phyloP scores from a whole-genome alignment of 2,113 vertebrate species.

The Etheostoma cragini region DNA sequence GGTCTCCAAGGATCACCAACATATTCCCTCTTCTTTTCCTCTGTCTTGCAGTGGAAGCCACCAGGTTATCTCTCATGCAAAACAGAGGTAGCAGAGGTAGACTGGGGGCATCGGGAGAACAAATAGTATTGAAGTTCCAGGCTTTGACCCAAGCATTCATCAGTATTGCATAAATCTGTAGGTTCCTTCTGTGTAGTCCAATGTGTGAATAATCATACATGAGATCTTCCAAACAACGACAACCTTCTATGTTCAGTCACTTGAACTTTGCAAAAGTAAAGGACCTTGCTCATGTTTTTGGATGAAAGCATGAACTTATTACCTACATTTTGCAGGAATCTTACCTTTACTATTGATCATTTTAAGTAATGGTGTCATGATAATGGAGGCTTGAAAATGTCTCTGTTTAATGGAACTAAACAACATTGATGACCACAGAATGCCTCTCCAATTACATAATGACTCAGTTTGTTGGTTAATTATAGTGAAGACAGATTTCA shows the following conservation, averaged over 20 bases:
- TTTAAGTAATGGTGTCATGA: not conserved
- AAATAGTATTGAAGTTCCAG: slow-evolving; percentile 3
- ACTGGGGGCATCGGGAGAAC: not conserved
- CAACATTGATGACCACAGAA: not conserved
- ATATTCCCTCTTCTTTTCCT: slow-evolving; percentile 52
- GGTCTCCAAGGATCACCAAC: not conserved
- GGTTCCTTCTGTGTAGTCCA: not conserved
- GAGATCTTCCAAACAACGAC: not conserved
- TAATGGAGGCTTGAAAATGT: not conserved
- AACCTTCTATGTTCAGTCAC: not conserved
- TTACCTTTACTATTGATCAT: too few species aligned
- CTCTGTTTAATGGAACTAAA: not conserved
- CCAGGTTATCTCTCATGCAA: slow-evolving; percentile 25
- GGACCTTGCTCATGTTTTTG: not conserved
- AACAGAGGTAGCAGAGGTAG: slow-evolving; percentile 5
- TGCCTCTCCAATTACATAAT: too few species aligned
- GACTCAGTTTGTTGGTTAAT: not conserved
- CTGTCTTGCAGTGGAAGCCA: slow-evolving; percentile 22
- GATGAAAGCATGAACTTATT: not conserved
- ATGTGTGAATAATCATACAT: not conserved
- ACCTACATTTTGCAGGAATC: not conserved
- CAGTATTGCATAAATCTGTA: not conserved
- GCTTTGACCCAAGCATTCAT: slow-evolving; percentile 6
- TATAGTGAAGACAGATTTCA: not conserved
- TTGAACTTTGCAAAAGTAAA: not conserved